phyloP scores from a whole-genome alignment of 2,797 vertebrate genomes.

The Melanotaenia boesemani region DNA sequence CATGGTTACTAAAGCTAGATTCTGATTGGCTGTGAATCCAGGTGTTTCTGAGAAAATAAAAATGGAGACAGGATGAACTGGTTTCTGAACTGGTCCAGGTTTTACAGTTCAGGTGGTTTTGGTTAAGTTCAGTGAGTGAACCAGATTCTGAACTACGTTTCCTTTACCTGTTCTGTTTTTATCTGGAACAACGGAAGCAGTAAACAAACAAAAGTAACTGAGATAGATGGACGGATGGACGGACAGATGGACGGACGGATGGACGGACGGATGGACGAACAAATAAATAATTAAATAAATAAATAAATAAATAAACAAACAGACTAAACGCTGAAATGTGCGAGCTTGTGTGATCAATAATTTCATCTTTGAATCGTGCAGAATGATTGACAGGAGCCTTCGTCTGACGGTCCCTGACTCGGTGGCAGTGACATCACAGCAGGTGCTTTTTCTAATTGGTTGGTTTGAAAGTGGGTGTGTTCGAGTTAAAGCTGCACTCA shows the following conservation, averaged over 20 bases:
- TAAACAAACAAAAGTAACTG: slow-evolving; percentile 13
- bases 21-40: neutral
- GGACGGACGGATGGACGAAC: too few relatives aligned
- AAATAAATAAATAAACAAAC: slow-evolving; percentile 15
- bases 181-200: neutral
- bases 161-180: neutral
- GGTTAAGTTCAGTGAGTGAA: too few relatives aligned
- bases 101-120: too few relatives aligned
- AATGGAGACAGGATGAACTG: neutral
- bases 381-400: neutral
- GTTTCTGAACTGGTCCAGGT: neutral
- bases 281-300: neutral
- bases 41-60: slow-evolving; percentile 8
- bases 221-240: too few relatives aligned
- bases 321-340: neutral
- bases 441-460: slow-evolving; percentile 46
- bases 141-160: too few relatives aligned
- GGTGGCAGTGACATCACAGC: slow-evolving; percentile 48
- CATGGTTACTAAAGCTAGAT: neutral
- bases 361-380: slow-evolving; percentile 24
- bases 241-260: too few relatives aligned
- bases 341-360: slow-evolving; percentile 5
- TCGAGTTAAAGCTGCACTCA: slow-evolving; percentile 37
- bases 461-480: slow-evolving; percentile 9
- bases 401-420: neutral